Evolutionary conservation across 2,797 vertebrate species (phyloP).

Genomic region (Paramormyrops hopkinsi): DNA sequence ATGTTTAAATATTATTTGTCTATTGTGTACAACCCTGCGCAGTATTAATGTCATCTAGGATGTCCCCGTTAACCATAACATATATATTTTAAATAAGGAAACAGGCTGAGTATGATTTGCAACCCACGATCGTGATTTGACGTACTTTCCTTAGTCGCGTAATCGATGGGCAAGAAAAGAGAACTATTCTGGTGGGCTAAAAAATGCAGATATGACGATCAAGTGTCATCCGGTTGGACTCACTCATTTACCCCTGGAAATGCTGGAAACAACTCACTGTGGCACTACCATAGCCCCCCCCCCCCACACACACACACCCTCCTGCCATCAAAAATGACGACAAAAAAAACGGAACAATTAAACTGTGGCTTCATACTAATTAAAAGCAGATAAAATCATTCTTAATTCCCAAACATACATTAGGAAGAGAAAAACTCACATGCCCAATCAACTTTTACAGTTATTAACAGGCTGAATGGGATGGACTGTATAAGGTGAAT

Average conservation of each 20-base stretch:
- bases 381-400: slow-evolving; percentile 6
- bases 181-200: not conserved
- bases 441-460: slow-evolving; percentile 11
- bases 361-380: not conserved
- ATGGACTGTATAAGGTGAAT: not conserved
- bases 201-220: not conserved
- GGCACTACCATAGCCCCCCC: not conserved
- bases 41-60: not conserved
- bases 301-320: not conserved
- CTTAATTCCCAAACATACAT: not conserved
- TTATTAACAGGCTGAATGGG: slow-evolving; percentile 1
- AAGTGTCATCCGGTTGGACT: not conserved
- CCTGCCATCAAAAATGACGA: not conserved
- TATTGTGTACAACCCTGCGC: not conserved
- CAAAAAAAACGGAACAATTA: not conserved
- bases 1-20: not conserved
- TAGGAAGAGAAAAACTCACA: not conserved
- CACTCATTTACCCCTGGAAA: not conserved
- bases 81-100: not conserved
- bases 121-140: not conserved
- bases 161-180: not conserved
- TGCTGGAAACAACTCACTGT: not conserved
- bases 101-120: not conserved
- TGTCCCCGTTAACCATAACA: not conserved
- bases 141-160: not conserved